These are phyloP conservation scores for Microctenopoma stevenorrisi DNA, from an alignment of 2,797 vertebrate genomes.

Conservation along the genomic window DNA sequence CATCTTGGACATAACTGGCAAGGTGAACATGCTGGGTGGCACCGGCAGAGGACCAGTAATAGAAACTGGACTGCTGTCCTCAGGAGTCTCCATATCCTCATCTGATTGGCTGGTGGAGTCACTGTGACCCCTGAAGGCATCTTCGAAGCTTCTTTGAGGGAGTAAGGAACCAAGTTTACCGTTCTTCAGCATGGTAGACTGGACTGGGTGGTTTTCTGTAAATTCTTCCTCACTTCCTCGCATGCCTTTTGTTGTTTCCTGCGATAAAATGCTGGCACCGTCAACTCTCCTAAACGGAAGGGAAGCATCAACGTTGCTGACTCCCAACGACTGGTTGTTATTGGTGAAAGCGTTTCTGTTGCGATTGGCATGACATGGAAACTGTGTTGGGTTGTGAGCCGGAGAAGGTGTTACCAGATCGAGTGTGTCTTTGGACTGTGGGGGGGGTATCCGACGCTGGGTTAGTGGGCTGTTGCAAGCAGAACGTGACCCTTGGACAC, in stretches of 20 bases:
- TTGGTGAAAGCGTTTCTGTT: constrained; percentile 71
- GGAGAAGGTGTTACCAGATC: constrained; percentile 47
- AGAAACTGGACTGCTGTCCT: constrained; percentile 72
- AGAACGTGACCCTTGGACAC: constrained; percentile 69
- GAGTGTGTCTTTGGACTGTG: constrained; percentile 72
- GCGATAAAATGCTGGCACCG: constrained; percentile 53
- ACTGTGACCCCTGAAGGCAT: constrained; percentile 18
- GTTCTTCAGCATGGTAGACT: constrained; percentile 50
- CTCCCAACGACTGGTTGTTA: constrained; percentile 69
- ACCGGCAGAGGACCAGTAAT: constrained; percentile 51
- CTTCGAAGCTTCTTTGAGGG: constrained; percentile 1
- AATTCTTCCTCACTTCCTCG: constrained; percentile 21
- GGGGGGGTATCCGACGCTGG: constrained; percentile 56
- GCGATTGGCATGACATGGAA: constrained; percentile 60
- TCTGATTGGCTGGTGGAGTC: constrained; percentile 81
- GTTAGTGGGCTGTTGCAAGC: constrained; percentile 83
- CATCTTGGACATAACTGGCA: constrained; percentile 27
- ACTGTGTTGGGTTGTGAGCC: constrained; percentile 20
- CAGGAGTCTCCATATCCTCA: constrained; percentile 84
- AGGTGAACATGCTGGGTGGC: constrained; percentile 40
- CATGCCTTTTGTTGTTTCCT: constrained; percentile 4
- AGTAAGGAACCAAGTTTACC: constrained; percentile 52
- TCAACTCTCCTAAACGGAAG: constrained; percentile 53
- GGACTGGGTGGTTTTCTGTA: constrained; percentile 28
- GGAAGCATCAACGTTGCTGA: constrained; percentile 41